Evolutionary conservation across 2,113 vertebrate genomes (phyloP).

Genomic region (Ailurus styani): DNA sequence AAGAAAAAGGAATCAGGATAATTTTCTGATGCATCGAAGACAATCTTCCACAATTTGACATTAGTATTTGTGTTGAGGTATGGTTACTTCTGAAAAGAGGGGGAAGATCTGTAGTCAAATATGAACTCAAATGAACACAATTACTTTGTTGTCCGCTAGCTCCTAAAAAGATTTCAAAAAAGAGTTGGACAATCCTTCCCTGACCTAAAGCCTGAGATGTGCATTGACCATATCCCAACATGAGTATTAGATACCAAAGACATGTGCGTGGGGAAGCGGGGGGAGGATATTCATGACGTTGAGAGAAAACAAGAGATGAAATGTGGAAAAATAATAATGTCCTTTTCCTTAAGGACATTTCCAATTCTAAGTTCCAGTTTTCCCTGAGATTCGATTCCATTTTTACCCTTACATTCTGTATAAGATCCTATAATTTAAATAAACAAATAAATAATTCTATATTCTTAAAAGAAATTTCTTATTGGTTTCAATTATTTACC

Average conservation of each 20-base stretch:
- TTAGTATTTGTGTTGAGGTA: background rate
- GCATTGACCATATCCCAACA: no score
- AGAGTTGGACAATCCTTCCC: background rate
- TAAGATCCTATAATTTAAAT: background rate
- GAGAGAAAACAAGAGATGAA: background rate
- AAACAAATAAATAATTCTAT: background rate
- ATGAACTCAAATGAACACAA: background rate
- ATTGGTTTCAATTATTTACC: background rate
- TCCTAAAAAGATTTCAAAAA: background rate
- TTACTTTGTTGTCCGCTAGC: background rate
- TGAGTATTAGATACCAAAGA: background rate
- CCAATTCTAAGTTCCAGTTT: background rate
- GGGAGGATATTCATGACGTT: background rate
- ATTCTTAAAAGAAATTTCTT: background rate
- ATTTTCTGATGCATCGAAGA: background rate
- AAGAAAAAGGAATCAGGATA: background rate
- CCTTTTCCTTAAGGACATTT: background rate
- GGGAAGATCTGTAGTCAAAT: background rate
- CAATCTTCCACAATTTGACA: background rate
- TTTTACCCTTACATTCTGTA: background rate
- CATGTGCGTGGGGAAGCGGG: fast-evolving
- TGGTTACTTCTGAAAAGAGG: background rate
- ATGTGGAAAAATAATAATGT: background rate
- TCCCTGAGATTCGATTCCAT: background rate
- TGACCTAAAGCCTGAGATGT: background rate